Percentiles rank a stretch among this genome's conserved stretches.
These are phyloP conservation scores for Mesembrinibis cayennensis DNA, from an alignment of 2,113 vertebrate genomes.

Conservation along the genomic window DNA sequence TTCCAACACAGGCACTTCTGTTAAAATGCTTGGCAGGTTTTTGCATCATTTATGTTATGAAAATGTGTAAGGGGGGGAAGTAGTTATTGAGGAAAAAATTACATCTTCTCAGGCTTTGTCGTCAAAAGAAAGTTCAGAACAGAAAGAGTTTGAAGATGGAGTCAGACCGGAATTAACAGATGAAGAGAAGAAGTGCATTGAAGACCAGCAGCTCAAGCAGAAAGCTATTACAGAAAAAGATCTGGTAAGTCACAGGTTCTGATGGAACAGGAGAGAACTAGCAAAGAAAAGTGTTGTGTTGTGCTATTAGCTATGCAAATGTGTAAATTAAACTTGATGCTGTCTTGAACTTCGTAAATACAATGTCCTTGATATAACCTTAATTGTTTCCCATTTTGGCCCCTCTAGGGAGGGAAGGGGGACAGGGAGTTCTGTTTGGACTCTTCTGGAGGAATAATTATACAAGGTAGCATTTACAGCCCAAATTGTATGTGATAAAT, in stretches of 20 bases:
- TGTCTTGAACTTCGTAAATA: background rate
- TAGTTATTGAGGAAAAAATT: background rate
- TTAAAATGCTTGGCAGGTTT: background rate
- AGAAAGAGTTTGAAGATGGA: background rate
- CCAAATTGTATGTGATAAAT: background rate
- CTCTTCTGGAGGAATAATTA: background rate
- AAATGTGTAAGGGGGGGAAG: background rate
- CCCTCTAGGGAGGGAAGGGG: background rate
- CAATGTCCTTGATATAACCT: background rate
- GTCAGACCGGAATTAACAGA: conserved; percentile 26
- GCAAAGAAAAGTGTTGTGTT: background rate
- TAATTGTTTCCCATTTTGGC: background rate
- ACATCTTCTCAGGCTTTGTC: conserved; percentile 64
- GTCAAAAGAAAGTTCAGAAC: conserved; percentile 24
- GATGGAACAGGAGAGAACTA: background rate
- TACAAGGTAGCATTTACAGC: background rate
- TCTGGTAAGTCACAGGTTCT: conserved; percentile 73
- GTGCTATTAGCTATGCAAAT: background rate
- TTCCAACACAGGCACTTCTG: background rate
- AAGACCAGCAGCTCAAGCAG: conserved; percentile 82
- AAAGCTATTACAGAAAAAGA: conserved; percentile 92
- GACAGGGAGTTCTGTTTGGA: background rate
- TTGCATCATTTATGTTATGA: background rate
- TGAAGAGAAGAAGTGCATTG: conserved; percentile 57
- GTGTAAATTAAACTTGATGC: background rate